Evolutionary conservation across 1,140 invertebrate species (phyloP).

Genomic region (Papilio xuthus): DNA sequence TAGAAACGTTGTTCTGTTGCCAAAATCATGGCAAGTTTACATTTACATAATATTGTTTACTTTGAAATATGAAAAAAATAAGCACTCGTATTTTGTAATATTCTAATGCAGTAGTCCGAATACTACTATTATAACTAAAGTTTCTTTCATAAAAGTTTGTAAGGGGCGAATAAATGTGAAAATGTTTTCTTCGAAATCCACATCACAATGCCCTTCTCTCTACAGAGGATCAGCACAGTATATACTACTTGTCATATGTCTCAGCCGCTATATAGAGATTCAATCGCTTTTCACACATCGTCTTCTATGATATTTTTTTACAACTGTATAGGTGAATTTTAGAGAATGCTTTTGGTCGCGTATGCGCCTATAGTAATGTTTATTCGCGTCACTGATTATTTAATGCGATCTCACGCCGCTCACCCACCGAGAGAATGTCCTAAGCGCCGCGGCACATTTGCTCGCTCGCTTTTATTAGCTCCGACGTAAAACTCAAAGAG

Average conservation of each 20-base stretch:
- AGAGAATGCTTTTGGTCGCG: constrained; percentile 57
- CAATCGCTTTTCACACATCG: not conserved
- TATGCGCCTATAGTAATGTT: constrained; percentile 68
- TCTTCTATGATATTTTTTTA: not conserved
- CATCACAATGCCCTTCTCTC: not conserved
- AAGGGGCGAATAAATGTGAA: not conserved
- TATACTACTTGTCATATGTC: too few relatives aligned
- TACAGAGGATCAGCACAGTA: too few relatives aligned
- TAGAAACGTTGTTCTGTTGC: constrained; percentile 30
- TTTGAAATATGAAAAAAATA: constrained; percentile 14
- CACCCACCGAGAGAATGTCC: constrained; percentile 54
- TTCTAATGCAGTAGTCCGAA: not conserved
- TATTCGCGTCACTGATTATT: constrained; percentile 75
- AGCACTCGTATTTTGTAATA: not conserved
- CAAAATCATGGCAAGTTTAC: constrained; percentile 23
- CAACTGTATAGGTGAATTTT: constrained; percentile 32
- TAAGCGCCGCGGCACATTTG: constrained; percentile 59
- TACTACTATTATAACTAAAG: not conserved
- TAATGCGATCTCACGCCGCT: constrained; percentile 71
- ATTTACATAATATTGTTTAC: constrained; percentile 17
- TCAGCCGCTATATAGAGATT: too few relatives aligned
- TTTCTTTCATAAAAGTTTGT: not conserved
- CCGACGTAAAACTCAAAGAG: constrained; percentile 61
- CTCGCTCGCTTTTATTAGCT: constrained; percentile 64
- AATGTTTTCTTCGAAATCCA: not conserved